These are phyloP conservation scores for Crocodylus rhombifer DNA, from an alignment of 2,797 vertebrate species.

Conservation along the genomic window DNA sequence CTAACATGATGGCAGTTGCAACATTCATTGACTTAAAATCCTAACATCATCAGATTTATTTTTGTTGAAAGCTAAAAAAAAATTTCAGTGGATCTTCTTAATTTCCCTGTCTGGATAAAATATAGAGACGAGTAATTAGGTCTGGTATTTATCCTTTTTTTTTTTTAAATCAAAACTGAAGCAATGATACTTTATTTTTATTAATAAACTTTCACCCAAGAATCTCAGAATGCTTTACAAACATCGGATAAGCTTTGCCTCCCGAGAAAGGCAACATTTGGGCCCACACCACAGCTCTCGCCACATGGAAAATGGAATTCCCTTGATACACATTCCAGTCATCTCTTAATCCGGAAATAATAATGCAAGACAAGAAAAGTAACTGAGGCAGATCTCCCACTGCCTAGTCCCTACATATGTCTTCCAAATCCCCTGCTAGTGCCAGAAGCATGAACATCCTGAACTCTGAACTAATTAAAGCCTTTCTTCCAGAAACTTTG, in stretches of 20 bases:
- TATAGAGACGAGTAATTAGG: background rate
- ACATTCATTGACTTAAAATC: background rate
- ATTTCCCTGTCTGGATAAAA: background rate
- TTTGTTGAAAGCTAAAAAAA: background rate
- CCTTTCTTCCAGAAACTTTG: background rate
- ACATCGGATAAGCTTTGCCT: accelerated
- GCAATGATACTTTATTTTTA: background rate
- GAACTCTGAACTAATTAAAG: background rate
- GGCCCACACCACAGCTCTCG: background rate
- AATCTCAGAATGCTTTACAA: background rate
- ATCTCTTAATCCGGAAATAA: conserved; percentile 57
- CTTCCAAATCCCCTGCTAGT: background rate
- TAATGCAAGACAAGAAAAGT: conserved; percentile 17
- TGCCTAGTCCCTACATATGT: conserved; percentile 11
- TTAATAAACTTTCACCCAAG: background rate
- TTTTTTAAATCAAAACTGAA: background rate
- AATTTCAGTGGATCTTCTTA: background rate
- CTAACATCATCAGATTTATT: background rate
- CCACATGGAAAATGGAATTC: background rate
- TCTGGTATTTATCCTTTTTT: background rate
- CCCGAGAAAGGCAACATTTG: accelerated
- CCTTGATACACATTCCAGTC: background rate
- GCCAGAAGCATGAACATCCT: background rate
- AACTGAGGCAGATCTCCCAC: conserved; percentile 1
- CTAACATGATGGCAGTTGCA: background rate